Conservation (phyloP, 2,888 invertebrate genomes). For the Quadriops clusia region DNA sequence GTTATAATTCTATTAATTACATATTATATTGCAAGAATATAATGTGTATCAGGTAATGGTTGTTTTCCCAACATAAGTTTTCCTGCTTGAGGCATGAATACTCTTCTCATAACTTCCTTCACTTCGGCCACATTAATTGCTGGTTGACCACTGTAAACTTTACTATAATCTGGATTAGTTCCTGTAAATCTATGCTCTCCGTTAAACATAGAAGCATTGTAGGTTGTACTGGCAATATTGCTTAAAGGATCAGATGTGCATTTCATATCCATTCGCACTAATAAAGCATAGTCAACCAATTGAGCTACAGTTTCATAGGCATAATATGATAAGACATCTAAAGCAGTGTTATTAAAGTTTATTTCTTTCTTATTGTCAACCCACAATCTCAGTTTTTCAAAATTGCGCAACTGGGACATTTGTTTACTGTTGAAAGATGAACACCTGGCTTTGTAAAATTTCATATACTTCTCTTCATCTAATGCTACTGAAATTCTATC, state of each 20-base stretch:
- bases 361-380: constrained; percentile 51
- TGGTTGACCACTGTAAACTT: constrained; percentile 53
- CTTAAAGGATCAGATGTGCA: constrained; percentile 60
- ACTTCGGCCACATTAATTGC: constrained; percentile 71
- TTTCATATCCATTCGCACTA: constrained; percentile 66
- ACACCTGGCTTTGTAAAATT: constrained; percentile 68
- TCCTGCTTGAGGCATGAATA: constrained; percentile 49
- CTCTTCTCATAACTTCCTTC: constrained; percentile 68
- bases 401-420: constrained; percentile 22
- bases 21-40: constrained; percentile 29
- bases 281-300: constrained; percentile 70
- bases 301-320: constrained; percentile 87
- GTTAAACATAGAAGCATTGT: constrained; percentile 49
- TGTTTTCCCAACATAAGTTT: constrained; percentile 39
- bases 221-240: constrained; percentile 52
- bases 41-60: constrained; percentile 29
- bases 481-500: constrained; percentile 47
- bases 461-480: constrained; percentile 53
- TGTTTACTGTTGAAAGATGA: constrained; percentile 49
- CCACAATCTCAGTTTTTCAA: constrained; percentile 48
- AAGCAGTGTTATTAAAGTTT: constrained; percentile 48
- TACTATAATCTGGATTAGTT: constrained; percentile 36
- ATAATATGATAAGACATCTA: constrained; percentile 71
- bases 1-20: constrained; percentile 3
- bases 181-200: constrained; percentile 38